These are phyloP conservation scores for Myrmophylax atrothorax DNA, from an alignment of 2,113 vertebrate species.

Conservation along the genomic window DNA sequence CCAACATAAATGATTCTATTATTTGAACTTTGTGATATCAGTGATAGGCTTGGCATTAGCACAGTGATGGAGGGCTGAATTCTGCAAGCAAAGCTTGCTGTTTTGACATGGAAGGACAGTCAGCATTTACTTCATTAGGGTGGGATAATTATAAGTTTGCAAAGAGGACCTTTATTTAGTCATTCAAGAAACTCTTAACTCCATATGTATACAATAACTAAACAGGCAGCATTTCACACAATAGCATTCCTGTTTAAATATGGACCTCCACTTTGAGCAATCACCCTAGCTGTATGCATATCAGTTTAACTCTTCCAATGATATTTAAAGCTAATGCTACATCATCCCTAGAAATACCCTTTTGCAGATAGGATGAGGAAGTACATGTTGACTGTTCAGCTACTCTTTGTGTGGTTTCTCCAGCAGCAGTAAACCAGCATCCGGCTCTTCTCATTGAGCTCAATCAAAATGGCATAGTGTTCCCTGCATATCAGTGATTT, in stretches of 20 bases:
- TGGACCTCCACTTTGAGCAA: neutral
- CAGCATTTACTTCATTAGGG: neutral
- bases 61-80: neutral
- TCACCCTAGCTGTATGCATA: neutral
- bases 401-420: neutral
- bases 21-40: neutral
- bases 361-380: neutral
- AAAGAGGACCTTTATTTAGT: neutral
- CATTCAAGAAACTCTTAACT: neutral
- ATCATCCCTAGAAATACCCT: neutral
- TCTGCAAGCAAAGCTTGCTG: neutral
- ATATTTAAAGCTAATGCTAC: neutral
- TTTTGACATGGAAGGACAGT: neutral
- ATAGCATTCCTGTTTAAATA: neutral
- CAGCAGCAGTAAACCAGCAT: neutral
- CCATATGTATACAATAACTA: neutral
- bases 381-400: neutral
- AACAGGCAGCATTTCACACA: neutral
- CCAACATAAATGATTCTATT: neutral
- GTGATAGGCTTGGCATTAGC: accelerated
- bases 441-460: neutral
- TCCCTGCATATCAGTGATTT: neutral
- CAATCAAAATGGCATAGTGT: neutral
- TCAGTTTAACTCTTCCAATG: neutral
- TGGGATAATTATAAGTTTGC: neutral